Evolutionary conservation across 2,113 vertebrate genomes (phyloP).

Genomic region (Anser cygnoides): DNA sequence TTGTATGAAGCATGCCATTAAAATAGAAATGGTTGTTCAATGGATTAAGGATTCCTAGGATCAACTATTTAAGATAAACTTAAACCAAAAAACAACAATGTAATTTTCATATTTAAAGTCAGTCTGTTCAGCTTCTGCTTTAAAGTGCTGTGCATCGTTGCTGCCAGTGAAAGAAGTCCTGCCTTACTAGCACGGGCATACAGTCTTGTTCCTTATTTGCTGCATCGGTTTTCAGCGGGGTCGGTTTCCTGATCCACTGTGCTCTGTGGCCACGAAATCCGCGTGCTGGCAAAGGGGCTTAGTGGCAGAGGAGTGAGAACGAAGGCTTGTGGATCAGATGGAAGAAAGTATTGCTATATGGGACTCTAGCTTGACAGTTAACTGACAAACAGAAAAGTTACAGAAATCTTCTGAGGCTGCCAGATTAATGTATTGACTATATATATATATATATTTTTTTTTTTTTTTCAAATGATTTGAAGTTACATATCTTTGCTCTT

Average conservation of each 20-base stretch:
- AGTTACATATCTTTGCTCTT: background rate
- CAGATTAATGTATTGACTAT: background rate
- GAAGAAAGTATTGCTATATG: background rate
- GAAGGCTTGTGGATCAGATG: background rate
- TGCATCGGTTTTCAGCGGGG: background rate
- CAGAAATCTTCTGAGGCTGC: background rate
- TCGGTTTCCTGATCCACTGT: background rate
- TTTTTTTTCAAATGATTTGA: background rate
- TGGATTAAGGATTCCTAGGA: background rate
- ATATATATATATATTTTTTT: background rate
- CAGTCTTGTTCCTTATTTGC: background rate
- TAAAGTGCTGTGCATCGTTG: background rate
- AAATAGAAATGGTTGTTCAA: background rate
- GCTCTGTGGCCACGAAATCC: background rate
- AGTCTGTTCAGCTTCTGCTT: background rate
- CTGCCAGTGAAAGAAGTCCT: background rate
- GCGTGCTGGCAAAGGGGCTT: background rate
- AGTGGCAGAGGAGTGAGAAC: background rate
- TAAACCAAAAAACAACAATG: background rate
- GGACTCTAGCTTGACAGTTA: background rate
- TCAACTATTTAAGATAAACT: background rate
- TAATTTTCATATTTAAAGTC: background rate
- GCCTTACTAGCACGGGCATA: background rate
- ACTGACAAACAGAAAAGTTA: background rate
- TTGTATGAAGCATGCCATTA: background rate